phyloP scores from a whole-genome alignment of 2,797 vertebrate species.

The Esox masquinongy region DNA sequence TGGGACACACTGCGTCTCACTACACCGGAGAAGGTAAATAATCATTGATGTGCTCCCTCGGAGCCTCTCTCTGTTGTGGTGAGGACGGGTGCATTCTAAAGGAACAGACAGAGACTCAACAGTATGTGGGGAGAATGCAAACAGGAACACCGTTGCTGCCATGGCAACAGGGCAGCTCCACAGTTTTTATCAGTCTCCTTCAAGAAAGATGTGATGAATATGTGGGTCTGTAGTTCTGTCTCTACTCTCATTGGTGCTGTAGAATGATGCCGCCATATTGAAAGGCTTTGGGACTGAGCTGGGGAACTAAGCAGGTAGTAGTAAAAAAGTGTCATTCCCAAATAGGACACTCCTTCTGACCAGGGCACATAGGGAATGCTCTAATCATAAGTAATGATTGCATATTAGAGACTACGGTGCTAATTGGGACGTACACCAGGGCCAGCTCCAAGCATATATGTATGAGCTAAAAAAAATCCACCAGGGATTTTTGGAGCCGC shows the following conservation, averaged over 20 bases:
- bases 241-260: constrained; percentile 63
- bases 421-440: neutral
- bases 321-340: constrained; percentile 39
- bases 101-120: constrained; percentile 61
- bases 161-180: constrained; percentile 80
- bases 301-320: constrained; percentile 62
- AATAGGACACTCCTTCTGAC: neutral
- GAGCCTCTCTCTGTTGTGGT: constrained; percentile 29
- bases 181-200: constrained; percentile 69
- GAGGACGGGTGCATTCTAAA: constrained; percentile 48
- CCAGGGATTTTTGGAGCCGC: too few species aligned
- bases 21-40: constrained; percentile 46
- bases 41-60: constrained; percentile 54
- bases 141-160: constrained; percentile 68
- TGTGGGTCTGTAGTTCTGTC: constrained; percentile 32
- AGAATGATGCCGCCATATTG: constrained; percentile 60
- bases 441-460: too few species aligned
- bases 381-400: too few species aligned
- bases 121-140: constrained; percentile 76
- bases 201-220: constrained; percentile 72
- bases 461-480: too few species aligned
- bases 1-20: neutral
- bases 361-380: too few species aligned
- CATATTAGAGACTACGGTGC: too few species aligned
- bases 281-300: constrained; percentile 65